phyloP scores from a whole-genome alignment of 2,888 invertebrate genomes.

The Augochlorella aurata region DNA sequence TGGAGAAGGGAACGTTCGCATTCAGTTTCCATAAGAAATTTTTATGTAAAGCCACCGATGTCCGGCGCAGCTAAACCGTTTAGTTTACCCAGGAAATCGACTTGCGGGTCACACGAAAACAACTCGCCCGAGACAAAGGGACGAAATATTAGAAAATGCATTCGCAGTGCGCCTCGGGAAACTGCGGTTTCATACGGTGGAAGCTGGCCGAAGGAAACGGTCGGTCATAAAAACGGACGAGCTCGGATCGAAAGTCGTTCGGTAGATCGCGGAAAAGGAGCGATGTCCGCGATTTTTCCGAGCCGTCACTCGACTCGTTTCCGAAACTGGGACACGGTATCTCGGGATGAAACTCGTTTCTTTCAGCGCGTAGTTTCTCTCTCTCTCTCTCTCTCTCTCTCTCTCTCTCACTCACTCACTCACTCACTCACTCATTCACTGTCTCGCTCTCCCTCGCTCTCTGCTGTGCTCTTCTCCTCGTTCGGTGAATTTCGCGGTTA shows the following conservation, averaged over 20 bases:
- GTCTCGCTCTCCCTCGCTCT: neutral
- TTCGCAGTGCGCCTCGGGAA: neutral
- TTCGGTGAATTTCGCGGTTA: conserved; percentile 53
- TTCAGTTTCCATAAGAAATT: no score
- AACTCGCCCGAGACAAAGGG: neutral
- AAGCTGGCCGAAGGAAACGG: neutral
- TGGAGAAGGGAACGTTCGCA: no score
- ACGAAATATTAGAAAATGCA: neutral
- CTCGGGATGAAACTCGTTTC: conserved; percentile 6
- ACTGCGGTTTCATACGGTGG: neutral
- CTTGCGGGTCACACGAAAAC: neutral
- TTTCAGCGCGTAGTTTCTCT: neutral
- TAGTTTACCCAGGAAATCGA: neutral
- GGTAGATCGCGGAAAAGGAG: neutral
- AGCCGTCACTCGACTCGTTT: conserved; percentile 16
- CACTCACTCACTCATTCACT: neutral
- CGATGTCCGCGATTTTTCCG: conserved; percentile 23
- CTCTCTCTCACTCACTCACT: no score
- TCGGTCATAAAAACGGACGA: neutral
- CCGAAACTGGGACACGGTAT: conserved; percentile 47
- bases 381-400: neutral
- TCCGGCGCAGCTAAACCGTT: neutral
- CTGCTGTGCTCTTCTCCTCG: neutral
- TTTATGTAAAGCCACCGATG: no score
- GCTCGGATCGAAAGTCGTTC: neutral